Percentiles rank a stretch among this genome's conserved stretches.
Conservation (phyloP, 2,888 invertebrate genomes). For the Chaetogeoica ovagalla region DNA sequence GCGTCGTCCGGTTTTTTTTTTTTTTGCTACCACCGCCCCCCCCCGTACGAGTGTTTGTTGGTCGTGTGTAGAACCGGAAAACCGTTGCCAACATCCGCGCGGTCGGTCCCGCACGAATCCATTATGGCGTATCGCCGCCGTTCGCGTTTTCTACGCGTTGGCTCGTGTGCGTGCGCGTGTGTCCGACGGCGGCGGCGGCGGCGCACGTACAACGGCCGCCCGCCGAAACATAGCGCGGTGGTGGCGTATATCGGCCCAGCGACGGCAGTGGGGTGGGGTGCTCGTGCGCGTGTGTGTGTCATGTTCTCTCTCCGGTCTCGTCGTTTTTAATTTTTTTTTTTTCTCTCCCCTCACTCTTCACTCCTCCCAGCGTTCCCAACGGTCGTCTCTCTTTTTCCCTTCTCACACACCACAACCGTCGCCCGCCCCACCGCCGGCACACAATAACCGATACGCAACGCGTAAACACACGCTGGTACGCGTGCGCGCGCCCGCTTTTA, state of each 20-base stretch:
- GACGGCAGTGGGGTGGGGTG: no score
- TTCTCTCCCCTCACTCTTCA: no score
- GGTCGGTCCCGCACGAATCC: slow-evolving; percentile 36
- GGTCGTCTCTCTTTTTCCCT: background rate
- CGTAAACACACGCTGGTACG: no score
- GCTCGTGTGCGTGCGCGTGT: slow-evolving; percentile 7
- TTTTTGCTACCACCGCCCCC: no score
- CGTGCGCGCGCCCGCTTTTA: background rate
- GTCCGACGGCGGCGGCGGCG: no score
- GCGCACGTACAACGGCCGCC: background rate
- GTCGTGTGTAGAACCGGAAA: slow-evolving; percentile 21
- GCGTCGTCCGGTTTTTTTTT: no score
- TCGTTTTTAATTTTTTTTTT: slow-evolving; percentile 17
- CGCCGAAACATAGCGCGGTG: slow-evolving; percentile 24
- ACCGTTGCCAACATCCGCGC: slow-evolving; percentile 36
- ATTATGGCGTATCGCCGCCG: slow-evolving; percentile 39
- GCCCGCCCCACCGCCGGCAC: no score
- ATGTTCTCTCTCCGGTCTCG: slow-evolving; percentile 26
- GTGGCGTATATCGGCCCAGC: no score
- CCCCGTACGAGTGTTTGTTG: background rate
- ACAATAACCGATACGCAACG: no score
- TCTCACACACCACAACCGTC: no score
- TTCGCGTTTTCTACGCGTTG: background rate
- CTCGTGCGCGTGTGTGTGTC: slow-evolving; percentile 10
- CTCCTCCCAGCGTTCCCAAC: no score